A percentile compares a stretch with the other conserved stretches of the same genome.
These are phyloP conservation scores for Anhinga anhinga DNA, from an alignment of 2,113 vertebrate species.

Conservation along the genomic window DNA sequence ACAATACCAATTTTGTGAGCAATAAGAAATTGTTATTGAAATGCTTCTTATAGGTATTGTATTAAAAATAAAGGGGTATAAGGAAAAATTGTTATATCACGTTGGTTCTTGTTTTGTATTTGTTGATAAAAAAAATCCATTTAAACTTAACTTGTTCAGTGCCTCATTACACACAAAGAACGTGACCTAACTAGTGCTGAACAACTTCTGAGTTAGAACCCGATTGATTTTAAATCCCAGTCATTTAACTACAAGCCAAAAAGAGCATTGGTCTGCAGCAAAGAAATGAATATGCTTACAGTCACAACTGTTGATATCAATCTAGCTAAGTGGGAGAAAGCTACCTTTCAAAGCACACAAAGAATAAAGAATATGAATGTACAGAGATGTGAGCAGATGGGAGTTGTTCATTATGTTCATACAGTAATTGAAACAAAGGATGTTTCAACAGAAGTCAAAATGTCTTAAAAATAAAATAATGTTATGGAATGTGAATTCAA, in stretches of 20 bases:
- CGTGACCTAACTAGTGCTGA: not conserved
- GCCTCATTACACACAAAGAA: not conserved
- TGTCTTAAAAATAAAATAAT: not conserved
- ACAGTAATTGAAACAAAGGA: not conserved
- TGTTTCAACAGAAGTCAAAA: not conserved
- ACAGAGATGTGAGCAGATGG: not conserved
- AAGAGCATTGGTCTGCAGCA: not conserved
- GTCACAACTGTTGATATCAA: not conserved
- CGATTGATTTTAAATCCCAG: constrained; percentile 9
- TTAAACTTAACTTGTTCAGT: not conserved
- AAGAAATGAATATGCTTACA: not conserved
- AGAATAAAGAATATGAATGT: not conserved
- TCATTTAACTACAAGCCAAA: not conserved
- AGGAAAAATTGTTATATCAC: not conserved
- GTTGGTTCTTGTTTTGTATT: not conserved
- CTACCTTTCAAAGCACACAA: not conserved
- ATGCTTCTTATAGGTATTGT: not conserved
- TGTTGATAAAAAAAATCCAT: not conserved
- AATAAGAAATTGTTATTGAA: not conserved
- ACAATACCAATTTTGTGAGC: not conserved
- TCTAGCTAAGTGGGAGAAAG: not conserved
- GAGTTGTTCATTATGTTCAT: not conserved
- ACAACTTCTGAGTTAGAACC: not conserved
- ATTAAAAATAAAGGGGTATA: not conserved
- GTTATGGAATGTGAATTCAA: not conserved